Conservation (phyloP, 2,113 vertebrate genomes). For the Cricetomys ansorgei region DNA sequence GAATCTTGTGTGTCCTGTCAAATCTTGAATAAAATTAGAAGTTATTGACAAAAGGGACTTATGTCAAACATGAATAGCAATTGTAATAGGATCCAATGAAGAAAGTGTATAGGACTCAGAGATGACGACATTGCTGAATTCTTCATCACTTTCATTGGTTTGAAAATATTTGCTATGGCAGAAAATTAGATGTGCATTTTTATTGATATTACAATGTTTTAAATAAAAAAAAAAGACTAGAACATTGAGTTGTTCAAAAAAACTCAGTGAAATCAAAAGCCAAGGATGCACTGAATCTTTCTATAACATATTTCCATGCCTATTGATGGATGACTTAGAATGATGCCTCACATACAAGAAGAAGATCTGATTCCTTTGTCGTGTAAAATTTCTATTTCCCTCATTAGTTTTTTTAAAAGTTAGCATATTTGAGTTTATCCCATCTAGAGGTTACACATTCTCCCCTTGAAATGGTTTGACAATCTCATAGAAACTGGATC, state of each 20-base stretch:
- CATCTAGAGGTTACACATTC: not conserved
- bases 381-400: not conserved
- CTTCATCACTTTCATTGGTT: not conserved
- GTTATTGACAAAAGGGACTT: not conserved
- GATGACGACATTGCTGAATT: not conserved
- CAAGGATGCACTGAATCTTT: not conserved
- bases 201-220: not conserved
- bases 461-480: not conserved
- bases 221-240: too few species aligned
- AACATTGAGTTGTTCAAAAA: not conserved
- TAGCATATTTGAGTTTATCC: not conserved
- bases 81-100: not conserved
- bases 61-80: not conserved
- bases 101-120: not conserved
- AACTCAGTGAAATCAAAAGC: not conserved
- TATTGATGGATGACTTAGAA: not conserved
- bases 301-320: not conserved
- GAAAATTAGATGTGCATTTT: not conserved
- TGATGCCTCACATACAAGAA: not conserved
- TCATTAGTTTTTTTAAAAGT: not conserved
- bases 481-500: not conserved
- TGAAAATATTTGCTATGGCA: not conserved
- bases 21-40: not conserved
- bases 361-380: not conserved
- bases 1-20: not conserved